These are phyloP conservation scores for Amphipyra tragopoginis DNA, from an alignment of 2,888 invertebrate genomes.

Conservation along the genomic window DNA sequence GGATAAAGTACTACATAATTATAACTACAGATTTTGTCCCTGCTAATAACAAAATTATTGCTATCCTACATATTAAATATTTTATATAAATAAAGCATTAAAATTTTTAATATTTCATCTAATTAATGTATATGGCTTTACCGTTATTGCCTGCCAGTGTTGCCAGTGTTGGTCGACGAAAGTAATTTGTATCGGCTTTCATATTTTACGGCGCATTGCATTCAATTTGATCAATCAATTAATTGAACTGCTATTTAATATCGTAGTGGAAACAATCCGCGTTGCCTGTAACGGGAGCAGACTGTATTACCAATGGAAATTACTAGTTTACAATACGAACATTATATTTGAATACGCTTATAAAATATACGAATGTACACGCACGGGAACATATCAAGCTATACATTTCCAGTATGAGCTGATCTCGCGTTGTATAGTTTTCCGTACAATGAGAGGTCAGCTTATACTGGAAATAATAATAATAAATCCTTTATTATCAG, in stretches of 20 bases:
- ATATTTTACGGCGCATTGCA: constrained; percentile 57
- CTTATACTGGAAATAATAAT: too few relatives aligned
- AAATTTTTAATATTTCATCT: too few relatives aligned
- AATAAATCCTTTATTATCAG: too few relatives aligned
- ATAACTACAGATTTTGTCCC: too few relatives aligned
- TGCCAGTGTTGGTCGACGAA: constrained; percentile 22
- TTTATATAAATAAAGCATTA: too few relatives aligned
- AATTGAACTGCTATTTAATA: constrained; percentile 44
- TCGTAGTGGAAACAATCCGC: constrained; percentile 27
- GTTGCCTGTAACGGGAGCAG: constrained; percentile 1
- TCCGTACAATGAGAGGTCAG: too few relatives aligned
- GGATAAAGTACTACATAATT: too few relatives aligned
- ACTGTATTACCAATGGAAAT: constrained; percentile 16
- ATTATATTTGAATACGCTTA: constrained; percentile 13
- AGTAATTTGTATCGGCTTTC: constrained; percentile 54
- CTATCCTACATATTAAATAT: too few relatives aligned
- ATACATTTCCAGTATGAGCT: too few relatives aligned
- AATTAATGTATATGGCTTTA: not conserved
- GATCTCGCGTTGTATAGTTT: too few relatives aligned
- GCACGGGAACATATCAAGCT: too few relatives aligned
- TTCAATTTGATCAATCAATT: constrained; percentile 58
- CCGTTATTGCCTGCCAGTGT: not conserved
- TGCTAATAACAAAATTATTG: too few relatives aligned
- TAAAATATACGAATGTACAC: constrained; percentile 2
- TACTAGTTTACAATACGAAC: constrained; percentile 9